Conservation (phyloP, 1,140 invertebrate genomes). For the Phymorhynchus buccinoides region DNA sequence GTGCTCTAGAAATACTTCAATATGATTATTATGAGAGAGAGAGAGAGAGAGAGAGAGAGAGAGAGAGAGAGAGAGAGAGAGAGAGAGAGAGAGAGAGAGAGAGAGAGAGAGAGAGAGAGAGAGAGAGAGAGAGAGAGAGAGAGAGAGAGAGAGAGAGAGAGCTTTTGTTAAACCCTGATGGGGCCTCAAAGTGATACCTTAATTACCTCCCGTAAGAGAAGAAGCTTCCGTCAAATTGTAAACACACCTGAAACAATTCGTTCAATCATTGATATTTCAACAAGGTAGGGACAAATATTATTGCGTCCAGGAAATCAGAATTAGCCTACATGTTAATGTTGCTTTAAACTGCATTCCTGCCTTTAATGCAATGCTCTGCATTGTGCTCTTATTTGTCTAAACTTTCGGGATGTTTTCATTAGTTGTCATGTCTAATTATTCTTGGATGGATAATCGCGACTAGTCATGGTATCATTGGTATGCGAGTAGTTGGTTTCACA, state of each 20-base stretch:
- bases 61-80: background rate
- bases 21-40: background rate
- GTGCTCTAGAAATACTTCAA: background rate
- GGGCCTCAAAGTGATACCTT: background rate
- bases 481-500: no score
- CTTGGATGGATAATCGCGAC: no score
- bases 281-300: background rate
- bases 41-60: background rate
- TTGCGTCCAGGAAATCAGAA: background rate
- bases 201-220: background rate
- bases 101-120: background rate
- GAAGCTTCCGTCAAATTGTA: slow-evolving; percentile 37
- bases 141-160: background rate
- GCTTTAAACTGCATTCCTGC: background rate
- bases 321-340: background rate
- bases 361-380: no score
- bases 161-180: background rate
- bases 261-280: background rate
- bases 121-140: slow-evolving; percentile 10
- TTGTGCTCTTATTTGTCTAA: no score
- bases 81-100: background rate
- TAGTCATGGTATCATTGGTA: no score
- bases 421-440: no score
- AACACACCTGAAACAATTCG: background rate
- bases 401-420: no score